These are phyloP conservation scores for Sthenelais limicola DNA, from an alignment of 2,888 invertebrate genomes.

Conservation along the genomic window DNA sequence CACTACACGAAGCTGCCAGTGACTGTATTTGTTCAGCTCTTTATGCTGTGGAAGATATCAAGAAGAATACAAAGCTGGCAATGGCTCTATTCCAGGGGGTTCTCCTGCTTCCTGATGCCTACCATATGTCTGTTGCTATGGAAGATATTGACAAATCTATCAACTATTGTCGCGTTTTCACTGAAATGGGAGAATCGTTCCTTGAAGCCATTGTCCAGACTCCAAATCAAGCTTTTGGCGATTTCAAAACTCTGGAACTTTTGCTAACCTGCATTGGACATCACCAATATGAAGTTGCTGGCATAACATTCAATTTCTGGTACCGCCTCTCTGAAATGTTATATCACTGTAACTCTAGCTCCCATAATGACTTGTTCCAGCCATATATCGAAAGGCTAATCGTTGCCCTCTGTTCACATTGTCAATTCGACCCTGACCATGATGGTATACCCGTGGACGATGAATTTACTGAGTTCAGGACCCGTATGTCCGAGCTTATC, in stretches of 20 bases:
- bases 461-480: constrained; percentile 85
- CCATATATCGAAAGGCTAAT: constrained; percentile 94
- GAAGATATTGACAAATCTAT: constrained; percentile 95
- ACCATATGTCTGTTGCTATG: constrained; percentile 91
- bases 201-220: constrained; percentile 83
- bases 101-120: constrained; percentile 85
- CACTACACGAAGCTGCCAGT: constrained; percentile 89
- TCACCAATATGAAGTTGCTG: constrained; percentile 93
- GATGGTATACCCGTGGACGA: constrained; percentile 87
- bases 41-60: constrained; percentile 79
- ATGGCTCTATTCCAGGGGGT: constrained; percentile 87
- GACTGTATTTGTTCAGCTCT: constrained; percentile 91
- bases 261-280: constrained; percentile 94
- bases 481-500: constrained; percentile 91
- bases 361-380: constrained; percentile 86
- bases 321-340: constrained; percentile 94
- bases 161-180: constrained; percentile 95
- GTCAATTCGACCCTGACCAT: constrained; percentile 96
- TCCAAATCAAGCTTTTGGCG: constrained; percentile 73
- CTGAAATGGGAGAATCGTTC: constrained; percentile 93
- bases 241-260: constrained; percentile 86
- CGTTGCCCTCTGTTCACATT: constrained; percentile 90
- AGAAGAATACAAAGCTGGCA: constrained; percentile 75
- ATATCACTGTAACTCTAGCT: constrained; percentile 88
- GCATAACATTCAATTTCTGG: constrained; percentile 97